Evolutionary conservation across 2,113 vertebrate species (phyloP).

Genomic region (Cephalopholis sonnerati): DNA sequence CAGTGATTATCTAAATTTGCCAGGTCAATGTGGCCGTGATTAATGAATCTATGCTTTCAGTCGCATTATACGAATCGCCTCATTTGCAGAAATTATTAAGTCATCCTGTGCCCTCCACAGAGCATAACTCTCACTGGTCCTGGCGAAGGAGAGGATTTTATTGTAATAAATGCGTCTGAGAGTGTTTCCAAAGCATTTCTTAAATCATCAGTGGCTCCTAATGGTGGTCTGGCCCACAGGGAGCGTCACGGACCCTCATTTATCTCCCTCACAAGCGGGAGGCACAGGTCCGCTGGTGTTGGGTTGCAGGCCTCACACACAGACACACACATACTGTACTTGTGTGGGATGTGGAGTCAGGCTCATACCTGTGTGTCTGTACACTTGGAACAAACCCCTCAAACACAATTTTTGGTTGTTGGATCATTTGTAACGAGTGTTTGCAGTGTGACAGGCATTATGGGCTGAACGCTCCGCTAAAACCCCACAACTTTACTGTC

Average conservation of each 20-base stretch:
- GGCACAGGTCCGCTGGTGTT: constrained; percentile 33
- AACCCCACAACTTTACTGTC: constrained; percentile 6
- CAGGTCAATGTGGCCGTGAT: constrained; percentile 26
- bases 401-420: background rate
- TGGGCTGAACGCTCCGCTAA: constrained; percentile 9
- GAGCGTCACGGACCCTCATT: constrained; percentile 30
- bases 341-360: background rate
- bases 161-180: constrained; percentile 62
- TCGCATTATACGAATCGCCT: constrained; percentile 17
- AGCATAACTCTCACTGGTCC: constrained; percentile 41
- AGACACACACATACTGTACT: background rate
- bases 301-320: constrained; percentile 32
- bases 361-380: constrained; percentile 7
- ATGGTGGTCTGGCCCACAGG: constrained; percentile 39
- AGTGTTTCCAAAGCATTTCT: constrained; percentile 63
- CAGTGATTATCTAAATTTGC: constrained; percentile 15
- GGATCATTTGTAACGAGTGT: constrained; percentile 36
- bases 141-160: constrained; percentile 29
- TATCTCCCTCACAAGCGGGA: constrained; percentile 36
- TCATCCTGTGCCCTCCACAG: constrained; percentile 23
- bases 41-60: constrained; percentile 15
- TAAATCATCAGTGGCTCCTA: constrained; percentile 56
- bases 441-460: constrained; percentile 32
- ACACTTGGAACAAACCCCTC: background rate
- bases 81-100: constrained; percentile 44